Evolutionary conservation across 2,888 invertebrate species (phyloP), one percentile per base, ranked within the genome.

Genomic region (Limnephilus marmoratus): DNA sequence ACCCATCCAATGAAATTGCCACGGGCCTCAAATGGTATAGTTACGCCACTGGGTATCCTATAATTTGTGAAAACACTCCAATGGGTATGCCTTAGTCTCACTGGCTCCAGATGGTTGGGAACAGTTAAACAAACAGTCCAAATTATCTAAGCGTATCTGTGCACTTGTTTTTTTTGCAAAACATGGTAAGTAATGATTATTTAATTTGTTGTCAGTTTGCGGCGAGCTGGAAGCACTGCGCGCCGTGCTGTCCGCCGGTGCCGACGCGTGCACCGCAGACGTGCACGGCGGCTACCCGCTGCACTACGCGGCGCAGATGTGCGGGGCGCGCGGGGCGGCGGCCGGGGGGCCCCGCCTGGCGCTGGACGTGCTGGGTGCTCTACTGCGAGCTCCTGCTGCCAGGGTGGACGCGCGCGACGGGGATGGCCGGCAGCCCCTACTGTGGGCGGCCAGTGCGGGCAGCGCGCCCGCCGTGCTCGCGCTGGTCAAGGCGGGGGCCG

Each of bases 371-470:
- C 96, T 99, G 3, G 97, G 98, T 92, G 97, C 98, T 11, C 97
- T 99, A 15, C 96, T 99, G 45, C 96, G 97, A 90, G 97, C 97
- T 94, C 97, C 97, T 18, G 98, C 98, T 15, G 98, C 98, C 5
- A 97, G 97, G 34, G 98, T 99, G 0, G 98, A 98, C 94, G 98
- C 98, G 0, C 97, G 97, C 91, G 99, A 99, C 95, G 98, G 98
- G 85, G 99, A 99, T 94, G 98, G 99, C 0, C 96, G 99, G 13
- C 99, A 99, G 94, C 99, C 99, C 1, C 96, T 99, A 90, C 96
- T 99, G 18, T 99, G 99, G 99, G 99, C 99, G 0, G 99, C 99
- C 0, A 99, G 99, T 94, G 99, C 99, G 37, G 99, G 99, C 9
- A 99, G 99, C 81, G 97, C 98, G 0, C 98, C 99, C 94, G 99